Evolutionary conservation across 2,797 vertebrate genomes (phyloP).

Genomic region (Syncerus caffer): DNA sequence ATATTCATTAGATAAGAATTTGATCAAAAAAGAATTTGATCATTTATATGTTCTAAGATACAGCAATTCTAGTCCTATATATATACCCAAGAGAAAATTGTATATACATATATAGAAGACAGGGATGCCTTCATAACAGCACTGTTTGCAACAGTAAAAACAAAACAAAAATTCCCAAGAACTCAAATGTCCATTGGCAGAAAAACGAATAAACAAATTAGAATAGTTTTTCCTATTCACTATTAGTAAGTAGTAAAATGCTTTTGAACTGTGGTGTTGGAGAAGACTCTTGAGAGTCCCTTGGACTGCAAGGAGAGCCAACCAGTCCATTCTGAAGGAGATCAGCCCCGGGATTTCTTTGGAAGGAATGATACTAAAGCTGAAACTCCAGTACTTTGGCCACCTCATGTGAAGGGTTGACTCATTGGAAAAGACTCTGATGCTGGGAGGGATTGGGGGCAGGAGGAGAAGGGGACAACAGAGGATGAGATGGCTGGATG

Average conservation of each 20-base stretch:
- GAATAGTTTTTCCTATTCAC: background rate
- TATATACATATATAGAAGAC: background rate
- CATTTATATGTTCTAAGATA: background rate
- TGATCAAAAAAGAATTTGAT: background rate
- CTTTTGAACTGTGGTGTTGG: no score
- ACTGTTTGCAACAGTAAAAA: background rate
- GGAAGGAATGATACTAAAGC: no score
- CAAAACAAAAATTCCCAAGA: background rate
- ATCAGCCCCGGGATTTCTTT: no score
- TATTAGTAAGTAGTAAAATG: background rate
- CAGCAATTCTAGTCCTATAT: background rate
- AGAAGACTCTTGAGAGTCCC: no score
- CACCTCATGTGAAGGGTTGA: no score
- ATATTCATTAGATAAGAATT: background rate
- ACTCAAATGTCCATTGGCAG: background rate
- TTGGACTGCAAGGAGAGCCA: no score
- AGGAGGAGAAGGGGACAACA: no score
- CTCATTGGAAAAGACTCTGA: no score
- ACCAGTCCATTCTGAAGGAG: no score
- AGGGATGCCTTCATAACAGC: background rate
- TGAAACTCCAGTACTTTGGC: no score
- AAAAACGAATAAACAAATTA: background rate
- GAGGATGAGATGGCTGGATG: no score
- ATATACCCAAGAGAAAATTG: background rate
- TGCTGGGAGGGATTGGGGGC: no score